Evolutionary conservation across 1,140 invertebrate species (phyloP), one percentile per base, ranked within the genome.

Genomic region (Octopus bimaculoides): DNA sequence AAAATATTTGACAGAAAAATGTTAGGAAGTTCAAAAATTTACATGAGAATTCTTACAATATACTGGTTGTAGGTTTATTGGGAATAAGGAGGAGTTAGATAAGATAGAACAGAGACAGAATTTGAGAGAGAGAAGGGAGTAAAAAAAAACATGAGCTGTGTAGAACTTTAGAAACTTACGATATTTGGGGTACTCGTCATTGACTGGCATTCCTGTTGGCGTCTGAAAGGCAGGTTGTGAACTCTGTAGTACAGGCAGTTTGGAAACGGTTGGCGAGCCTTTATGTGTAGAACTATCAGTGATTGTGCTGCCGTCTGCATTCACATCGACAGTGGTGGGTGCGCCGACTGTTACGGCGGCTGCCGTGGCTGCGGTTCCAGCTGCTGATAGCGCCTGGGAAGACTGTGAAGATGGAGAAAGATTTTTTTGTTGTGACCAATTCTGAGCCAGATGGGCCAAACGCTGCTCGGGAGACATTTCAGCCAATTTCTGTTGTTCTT

Each of bases 401-500:
- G 17, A 20, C 9, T 6, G 26, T n/a, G 66, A 71, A 14, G 14
- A 71, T n/a, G 66, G 8, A 17, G 56, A 61, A 61, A 80, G 66
- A 20, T 5, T 79, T 77, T 53, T 79, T 75, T 82, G 81, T 54
- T 83, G 80, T 20, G 81, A 81, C 77, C 79, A 82, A 17, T 76
- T 71, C 78, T 80, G 80, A 20, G 79, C 78, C 41, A 81, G 78
- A 79, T 82, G 82, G 5, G 82, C 84, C 41, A 82, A 78, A 75
- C 78, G 75, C 52, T 82, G 79, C 74, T 82, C 81, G 74, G 76
- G 54, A 20, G 81, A 74, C 80, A 83, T 82, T 8, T 85, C 87
- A 76, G 84, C 81, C 52, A 85, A 84, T 52, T 88, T 81, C 77
- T 81, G 82, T 78, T 81, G 82, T 71, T 83, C 80, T 74, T 85